Percentiles rank a stretch among this genome's conserved stretches.
Conservation (phyloP, 2,888 invertebrate genomes). For the Margaritifera margaritifera region DNA sequence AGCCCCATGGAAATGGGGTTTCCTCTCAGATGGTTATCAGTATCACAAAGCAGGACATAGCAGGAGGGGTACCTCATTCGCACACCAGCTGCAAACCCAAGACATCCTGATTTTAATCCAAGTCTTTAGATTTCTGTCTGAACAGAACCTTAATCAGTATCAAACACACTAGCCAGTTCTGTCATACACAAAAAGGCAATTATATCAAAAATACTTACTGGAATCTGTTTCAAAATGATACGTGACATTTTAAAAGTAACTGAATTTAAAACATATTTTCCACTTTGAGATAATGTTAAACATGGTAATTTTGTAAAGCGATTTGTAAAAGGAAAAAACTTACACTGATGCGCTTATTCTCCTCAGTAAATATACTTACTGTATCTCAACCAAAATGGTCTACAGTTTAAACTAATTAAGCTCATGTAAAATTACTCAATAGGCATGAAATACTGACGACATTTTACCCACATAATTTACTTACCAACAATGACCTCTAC, state of each 20-base stretch:
- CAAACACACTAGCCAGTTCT: not conserved
- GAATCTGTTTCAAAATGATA: not conserved
- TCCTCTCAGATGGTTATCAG: constrained; percentile 61
- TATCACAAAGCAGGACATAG: constrained; percentile 82
- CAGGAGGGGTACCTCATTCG: constrained; percentile 96
- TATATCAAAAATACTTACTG: not conserved
- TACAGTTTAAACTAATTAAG: no score
- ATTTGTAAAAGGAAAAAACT: no score
- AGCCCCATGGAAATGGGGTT: constrained; percentile 24
- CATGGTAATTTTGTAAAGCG: no score
- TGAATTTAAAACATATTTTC: not conserved
- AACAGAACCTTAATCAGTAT: no score
- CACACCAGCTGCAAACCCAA: constrained; percentile 83
- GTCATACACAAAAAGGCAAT: not conserved
- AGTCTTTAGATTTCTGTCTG: not conserved
- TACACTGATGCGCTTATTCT: no score
- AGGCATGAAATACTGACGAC: not conserved
- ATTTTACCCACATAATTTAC: constrained; percentile 13
- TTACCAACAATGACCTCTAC: constrained; percentile 77
- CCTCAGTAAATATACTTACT: no score
- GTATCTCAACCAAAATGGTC: no score
- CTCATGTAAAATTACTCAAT: no score
- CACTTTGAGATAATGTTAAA: no score
- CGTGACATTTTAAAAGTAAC: not conserved
- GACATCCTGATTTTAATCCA: not conserved